Evolutionary conservation across 2,888 invertebrate genomes (phyloP).

Genomic region (Galeopsomyia nigrocyanea): DNA sequence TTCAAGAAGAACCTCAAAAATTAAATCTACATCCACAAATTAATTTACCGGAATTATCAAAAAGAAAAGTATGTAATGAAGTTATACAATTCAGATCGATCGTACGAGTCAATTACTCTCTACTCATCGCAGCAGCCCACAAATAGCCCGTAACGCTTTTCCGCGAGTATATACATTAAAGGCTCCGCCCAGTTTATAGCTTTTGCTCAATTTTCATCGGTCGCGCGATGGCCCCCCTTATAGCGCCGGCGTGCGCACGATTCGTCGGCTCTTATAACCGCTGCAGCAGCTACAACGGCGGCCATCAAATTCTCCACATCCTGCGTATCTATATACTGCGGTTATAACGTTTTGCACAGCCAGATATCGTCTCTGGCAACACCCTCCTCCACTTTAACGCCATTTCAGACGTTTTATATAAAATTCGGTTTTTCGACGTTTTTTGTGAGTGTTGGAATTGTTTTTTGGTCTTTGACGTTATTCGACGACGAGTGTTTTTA

Average conservation of each 20-base stretch:
- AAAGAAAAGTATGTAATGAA: no score
- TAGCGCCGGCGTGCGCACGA: slow-evolving; percentile 4
- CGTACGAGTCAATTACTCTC: no score
- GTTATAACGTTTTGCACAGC: neutral
- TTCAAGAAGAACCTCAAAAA: no score
- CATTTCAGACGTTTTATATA: neutral
- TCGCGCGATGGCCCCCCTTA: no score
- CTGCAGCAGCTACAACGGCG: slow-evolving; percentile 20
- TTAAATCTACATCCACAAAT: no score
- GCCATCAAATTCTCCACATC: slow-evolving; percentile 30
- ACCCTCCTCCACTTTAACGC: slow-evolving; percentile 4
- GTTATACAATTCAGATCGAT: no score
- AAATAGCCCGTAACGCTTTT: slow-evolving; percentile 30
- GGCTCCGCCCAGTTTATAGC: slow-evolving; percentile 36
- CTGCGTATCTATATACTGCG: neutral
- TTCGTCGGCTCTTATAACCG: slow-evolving; percentile 31
- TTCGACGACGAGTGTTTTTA: no score
- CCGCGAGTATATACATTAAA: neutral
- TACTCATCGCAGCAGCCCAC: neutral
- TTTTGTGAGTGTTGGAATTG: neutral
- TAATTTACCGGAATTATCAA: no score
- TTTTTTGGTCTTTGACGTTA: no score
- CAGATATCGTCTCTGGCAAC: neutral
- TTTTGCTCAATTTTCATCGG: slow-evolving; percentile 27
- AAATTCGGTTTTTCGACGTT: neutral